Evolutionary conservation across 1,140 invertebrate species (phyloP).

Genomic region (Diorhabda sublineata): DNA sequence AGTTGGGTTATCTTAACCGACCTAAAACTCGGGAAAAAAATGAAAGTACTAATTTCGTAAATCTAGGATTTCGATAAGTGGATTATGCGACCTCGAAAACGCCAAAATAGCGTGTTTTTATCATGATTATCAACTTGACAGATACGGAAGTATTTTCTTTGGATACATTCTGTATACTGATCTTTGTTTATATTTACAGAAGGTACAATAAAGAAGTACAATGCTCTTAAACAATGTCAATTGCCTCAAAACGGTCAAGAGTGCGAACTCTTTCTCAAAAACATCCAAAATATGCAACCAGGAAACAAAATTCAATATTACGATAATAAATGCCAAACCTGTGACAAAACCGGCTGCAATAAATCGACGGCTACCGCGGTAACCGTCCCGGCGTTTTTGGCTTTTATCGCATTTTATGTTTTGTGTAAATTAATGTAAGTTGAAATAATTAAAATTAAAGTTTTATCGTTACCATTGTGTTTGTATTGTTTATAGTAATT

Average conservation of each 20-base stretch:
- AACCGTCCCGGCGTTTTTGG: not conserved
- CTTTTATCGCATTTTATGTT: not conserved
- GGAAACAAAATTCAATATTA: not conserved
- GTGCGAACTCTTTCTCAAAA: not conserved
- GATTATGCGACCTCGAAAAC: too few relatives aligned
- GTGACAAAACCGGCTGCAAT: not conserved
- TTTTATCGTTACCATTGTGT: too few relatives aligned
- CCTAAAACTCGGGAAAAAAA: too few relatives aligned
- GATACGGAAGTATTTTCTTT: too few relatives aligned
- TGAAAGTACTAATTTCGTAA: too few relatives aligned
- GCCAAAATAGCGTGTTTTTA: too few relatives aligned
- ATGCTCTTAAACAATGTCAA: not conserved
- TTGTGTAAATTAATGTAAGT: not conserved
- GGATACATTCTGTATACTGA: too few relatives aligned
- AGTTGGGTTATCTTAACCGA: too few relatives aligned
- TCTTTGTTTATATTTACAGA: not conserved
- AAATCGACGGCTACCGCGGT: not conserved
- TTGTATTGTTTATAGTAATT: too few relatives aligned
- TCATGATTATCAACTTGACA: too few relatives aligned
- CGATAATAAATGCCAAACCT: not conserved
- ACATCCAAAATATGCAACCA: not conserved
- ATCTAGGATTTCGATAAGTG: too few relatives aligned
- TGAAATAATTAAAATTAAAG: too few relatives aligned
- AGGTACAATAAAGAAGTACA: not conserved
- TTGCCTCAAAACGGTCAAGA: not conserved